Percentiles rank a stretch among this genome's conserved stretches.
These are phyloP conservation scores for Origma solitaria DNA, from an alignment of 2,113 vertebrate genomes.

Conservation along the genomic window DNA sequence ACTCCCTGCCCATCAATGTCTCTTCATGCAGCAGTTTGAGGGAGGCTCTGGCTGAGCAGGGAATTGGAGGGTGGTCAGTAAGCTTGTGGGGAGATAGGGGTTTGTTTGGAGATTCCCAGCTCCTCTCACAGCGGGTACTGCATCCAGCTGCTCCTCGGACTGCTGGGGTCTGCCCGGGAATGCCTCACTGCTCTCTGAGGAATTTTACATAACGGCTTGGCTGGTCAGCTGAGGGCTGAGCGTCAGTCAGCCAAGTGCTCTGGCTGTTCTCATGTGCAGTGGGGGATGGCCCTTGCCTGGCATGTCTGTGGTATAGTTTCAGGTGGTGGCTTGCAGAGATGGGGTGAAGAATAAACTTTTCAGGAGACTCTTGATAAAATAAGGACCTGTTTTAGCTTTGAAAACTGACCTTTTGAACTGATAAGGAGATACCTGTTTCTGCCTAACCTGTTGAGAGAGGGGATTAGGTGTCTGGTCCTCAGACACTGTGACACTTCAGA, in stretches of 20 bases:
- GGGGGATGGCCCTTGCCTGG: background rate
- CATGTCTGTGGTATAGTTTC: background rate
- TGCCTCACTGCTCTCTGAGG: background rate
- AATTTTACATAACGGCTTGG: slow-evolving; percentile 23
- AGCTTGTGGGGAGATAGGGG: background rate
- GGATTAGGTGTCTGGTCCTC: background rate
- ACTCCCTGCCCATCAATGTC: background rate
- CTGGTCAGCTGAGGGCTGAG: slow-evolving; percentile 31
- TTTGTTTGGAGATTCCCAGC: background rate
- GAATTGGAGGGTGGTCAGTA: background rate
- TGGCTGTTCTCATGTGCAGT: background rate
- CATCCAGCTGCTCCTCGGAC: background rate
- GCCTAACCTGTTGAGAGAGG: background rate
- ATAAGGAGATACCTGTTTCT: background rate
- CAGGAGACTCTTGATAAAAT: background rate
- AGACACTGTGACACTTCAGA: background rate
- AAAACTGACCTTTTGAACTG: background rate
- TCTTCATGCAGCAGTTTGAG: background rate
- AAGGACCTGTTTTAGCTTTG: background rate
- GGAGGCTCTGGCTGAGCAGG: background rate
- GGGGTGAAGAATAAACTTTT: background rate
- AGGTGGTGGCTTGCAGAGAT: background rate
- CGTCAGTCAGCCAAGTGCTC: background rate
- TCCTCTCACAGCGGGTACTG: rapidly evolving
- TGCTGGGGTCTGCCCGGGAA: background rate